A percentile compares a stretch with the other conserved stretches of the same genome.
phyloP scores from a whole-genome alignment of 1,140 invertebrate species.

The Carcinoscorpius rotundicauda region DNA sequence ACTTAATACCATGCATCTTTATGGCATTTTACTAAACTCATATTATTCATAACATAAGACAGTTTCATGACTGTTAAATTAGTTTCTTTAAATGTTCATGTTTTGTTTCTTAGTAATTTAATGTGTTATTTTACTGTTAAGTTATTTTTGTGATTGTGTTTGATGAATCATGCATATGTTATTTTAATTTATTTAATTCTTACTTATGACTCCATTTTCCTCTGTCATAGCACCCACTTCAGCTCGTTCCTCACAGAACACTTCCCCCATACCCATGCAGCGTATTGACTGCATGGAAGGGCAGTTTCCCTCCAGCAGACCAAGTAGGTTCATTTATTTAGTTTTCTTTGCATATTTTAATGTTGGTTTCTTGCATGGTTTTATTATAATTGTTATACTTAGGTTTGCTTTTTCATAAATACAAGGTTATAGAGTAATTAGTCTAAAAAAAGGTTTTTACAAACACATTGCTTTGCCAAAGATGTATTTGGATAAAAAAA shows the following conservation, averaged over 20 bases:
- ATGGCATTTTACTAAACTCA: no score
- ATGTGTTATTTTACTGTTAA: no score
- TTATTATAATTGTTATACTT: background rate
- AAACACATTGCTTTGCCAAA: background rate
- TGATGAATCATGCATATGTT: no score
- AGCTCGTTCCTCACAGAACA: slow-evolving; percentile 32
- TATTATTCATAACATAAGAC: no score
- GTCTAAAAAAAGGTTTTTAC: background rate
- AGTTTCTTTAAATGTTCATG: no score
- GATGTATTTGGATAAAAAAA: slow-evolving; percentile 11
- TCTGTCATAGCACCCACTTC: slow-evolving; percentile 31
- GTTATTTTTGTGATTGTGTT: no score
- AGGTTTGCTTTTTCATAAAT: background rate
- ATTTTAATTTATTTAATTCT: no score
- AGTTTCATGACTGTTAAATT: no score
- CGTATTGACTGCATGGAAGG: slow-evolving; percentile 36
- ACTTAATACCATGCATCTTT: no score
- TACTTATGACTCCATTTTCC: no score
- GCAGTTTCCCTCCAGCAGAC: slow-evolving; percentile 29
- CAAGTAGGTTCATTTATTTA: slow-evolving; percentile 12
- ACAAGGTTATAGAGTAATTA: background rate
- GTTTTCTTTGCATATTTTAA: background rate
- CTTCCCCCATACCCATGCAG: slow-evolving; percentile 32
- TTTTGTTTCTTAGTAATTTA: no score
- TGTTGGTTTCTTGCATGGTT: background rate